A percentile compares a stretch with the other conserved stretches of the same genome.
phyloP scores from a whole-genome alignment of 1,140 invertebrate genomes.

The Caenorhabditis inopinata region DNA sequence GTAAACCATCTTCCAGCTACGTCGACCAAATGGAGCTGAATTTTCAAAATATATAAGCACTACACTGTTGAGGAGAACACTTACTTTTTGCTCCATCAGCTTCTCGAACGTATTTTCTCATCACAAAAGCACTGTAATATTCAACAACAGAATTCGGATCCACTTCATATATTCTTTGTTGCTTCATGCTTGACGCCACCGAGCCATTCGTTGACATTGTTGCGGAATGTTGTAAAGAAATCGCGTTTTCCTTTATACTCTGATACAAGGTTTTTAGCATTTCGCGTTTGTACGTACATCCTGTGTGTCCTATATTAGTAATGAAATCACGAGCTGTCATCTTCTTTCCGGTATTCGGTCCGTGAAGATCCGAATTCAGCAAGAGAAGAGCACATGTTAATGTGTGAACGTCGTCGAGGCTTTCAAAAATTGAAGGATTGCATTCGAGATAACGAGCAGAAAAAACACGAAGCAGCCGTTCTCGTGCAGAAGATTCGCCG shows the following conservation, averaged over 20 bases:
- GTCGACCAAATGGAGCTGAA: conserved; percentile 90
- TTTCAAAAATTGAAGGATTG: conserved; percentile 89
- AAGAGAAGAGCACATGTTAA: conserved; percentile 98
- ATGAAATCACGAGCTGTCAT: conserved; percentile 94
- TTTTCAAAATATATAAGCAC: conserved; percentile 5
- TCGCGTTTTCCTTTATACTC: conserved; percentile 77
- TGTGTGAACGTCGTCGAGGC: conserved; percentile 95
- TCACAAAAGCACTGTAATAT: conserved; percentile 97
- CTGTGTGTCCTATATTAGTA: conserved; percentile 89
- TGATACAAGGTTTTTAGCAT: conserved; percentile 88
- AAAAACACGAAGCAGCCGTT: conserved; percentile 92
- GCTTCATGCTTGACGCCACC: neutral
- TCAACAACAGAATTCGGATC: conserved; percentile 81
- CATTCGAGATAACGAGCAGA: conserved; percentile 90
- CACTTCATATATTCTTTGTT: neutral
- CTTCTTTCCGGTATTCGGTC: conserved; percentile 75
- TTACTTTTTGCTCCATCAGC: conserved; percentile 91
- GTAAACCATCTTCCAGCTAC: conserved; percentile 99
- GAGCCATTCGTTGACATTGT: conserved; percentile 15
- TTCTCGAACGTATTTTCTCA: conserved; percentile 93
- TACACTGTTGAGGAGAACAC: too few relatives aligned
- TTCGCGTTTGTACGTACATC: conserved; percentile 89
- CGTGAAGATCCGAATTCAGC: conserved; percentile 95
- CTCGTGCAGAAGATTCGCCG: conserved; percentile 94
- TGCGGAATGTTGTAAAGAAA: conserved; percentile 22